Conservation (phyloP, 1,140 invertebrate genomes). For the Lithobius niger region DNA sequence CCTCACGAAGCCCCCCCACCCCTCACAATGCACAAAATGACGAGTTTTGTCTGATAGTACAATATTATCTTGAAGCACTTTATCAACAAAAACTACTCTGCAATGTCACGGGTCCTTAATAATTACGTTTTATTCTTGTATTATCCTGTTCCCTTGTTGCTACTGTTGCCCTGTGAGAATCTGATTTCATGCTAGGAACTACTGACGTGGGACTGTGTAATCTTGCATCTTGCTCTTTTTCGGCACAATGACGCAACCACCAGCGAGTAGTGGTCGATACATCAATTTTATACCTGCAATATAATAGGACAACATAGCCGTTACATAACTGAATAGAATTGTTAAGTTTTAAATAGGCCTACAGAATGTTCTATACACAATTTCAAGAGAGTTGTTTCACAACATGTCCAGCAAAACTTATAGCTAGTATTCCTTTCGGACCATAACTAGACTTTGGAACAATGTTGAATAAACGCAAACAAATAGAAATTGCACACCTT, state of each 20-base stretch:
- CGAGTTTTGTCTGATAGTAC: no score
- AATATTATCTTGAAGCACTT: no score
- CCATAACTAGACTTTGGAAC: no score
- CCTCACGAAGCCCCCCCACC: background rate
- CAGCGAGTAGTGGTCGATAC: slow-evolving; percentile 4
- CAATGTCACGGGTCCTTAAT: no score
- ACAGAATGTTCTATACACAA: background rate
- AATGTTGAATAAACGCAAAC: no score
- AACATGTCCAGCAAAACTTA: no score
- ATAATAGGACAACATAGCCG: background rate
- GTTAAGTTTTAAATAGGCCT: background rate
- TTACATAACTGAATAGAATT: background rate
- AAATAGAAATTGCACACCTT: no score
- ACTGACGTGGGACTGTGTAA: background rate
- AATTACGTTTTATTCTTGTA: no score
- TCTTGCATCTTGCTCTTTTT: background rate
- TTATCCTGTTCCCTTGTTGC: background rate
- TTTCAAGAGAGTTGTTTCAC: background rate
- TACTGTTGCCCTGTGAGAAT: background rate
- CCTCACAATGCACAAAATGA: no score
- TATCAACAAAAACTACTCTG: no score
- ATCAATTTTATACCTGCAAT: slow-evolving; percentile 12
- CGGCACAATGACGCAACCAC: slow-evolving; percentile 8
- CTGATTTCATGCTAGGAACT: no score
- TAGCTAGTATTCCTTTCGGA: no score